Percentiles rank a stretch among this genome's conserved stretches.
Conservation (phyloP, 1,140 invertebrate genomes). For the Diachasma alloeum region DNA sequence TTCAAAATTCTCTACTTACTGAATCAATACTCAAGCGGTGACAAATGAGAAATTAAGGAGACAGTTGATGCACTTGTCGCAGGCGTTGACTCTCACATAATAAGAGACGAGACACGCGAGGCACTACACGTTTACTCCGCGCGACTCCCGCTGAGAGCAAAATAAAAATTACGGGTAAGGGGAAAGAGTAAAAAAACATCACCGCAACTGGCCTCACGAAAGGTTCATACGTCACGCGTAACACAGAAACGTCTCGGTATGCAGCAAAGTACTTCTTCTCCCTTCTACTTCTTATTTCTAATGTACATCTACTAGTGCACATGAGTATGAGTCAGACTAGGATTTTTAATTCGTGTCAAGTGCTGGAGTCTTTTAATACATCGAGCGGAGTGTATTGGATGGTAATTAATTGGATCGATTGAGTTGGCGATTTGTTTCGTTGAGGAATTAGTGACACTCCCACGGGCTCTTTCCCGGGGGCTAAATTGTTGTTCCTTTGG, state of each 20-base stretch:
- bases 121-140: neutral
- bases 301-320: neutral
- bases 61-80: neutral
- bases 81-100: slow-evolving; percentile 4
- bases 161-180: neutral
- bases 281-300: neutral
- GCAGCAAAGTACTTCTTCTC: neutral
- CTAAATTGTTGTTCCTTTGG: too few relatives aligned
- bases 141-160: slow-evolving; percentile 4
- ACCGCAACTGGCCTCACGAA: neutral
- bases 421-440: neutral
- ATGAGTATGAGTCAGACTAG: neutral
- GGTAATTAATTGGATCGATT: neutral
- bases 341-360: slow-evolving; percentile 2
- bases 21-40: neutral
- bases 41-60: neutral
- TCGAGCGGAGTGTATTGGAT: too few relatives aligned
- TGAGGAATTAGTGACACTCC: slow-evolving; percentile 20
- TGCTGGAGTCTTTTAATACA: neutral
- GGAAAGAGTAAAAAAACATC: neutral
- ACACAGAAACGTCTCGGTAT: slow-evolving; percentile 5
- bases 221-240: neutral
- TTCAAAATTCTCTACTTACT: neutral
- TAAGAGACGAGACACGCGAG: neutral
- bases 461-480: slow-evolving; percentile 40